Percentiles rank a stretch among this genome's conserved stretches.
phyloP scores from a whole-genome alignment of 2,797 vertebrate genomes.

The Eulemur mongoz region DNA sequence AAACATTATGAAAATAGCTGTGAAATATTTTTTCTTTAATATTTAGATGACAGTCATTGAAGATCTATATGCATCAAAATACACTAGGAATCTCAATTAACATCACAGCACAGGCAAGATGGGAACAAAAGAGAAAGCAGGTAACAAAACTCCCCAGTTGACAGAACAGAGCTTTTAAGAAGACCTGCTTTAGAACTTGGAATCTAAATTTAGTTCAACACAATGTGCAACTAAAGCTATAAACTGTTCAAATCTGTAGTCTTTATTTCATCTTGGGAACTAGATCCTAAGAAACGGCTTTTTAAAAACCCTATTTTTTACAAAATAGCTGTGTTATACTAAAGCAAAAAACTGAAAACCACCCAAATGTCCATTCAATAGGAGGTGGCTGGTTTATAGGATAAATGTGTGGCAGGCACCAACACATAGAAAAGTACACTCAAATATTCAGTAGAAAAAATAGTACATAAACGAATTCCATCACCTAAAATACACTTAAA shows the following conservation, averaged over 20 bases:
- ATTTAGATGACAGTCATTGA: neutral
- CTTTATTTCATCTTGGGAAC: neutral
- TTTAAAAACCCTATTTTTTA: neutral
- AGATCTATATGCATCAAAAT: neutral
- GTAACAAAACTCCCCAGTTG: neutral
- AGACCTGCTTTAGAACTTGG: neutral
- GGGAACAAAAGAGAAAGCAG: neutral
- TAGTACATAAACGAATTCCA: neutral
- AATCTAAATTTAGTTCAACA: constrained; percentile 19
- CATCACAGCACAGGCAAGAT: neutral
- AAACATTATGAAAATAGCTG: neutral
- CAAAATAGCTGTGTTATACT: neutral
- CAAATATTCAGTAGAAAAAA: neutral
- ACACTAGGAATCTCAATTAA: constrained; percentile 21
- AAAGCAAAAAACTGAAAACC: constrained; percentile 6
- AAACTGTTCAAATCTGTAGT: neutral
- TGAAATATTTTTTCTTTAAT: constrained; percentile 1
- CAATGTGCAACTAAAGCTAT: neutral
- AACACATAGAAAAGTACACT: neutral
- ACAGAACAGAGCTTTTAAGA: constrained; percentile 8
- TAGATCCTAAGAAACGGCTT: neutral
- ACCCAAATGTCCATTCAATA: neutral
- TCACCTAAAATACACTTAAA: neutral
- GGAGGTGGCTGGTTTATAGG: neutral
- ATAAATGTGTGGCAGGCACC: neutral